Evolutionary conservation across 2,888 invertebrate species (phyloP), one percentile per base, ranked within the genome.

Genomic region (Rhorus exstirpatorius): DNA sequence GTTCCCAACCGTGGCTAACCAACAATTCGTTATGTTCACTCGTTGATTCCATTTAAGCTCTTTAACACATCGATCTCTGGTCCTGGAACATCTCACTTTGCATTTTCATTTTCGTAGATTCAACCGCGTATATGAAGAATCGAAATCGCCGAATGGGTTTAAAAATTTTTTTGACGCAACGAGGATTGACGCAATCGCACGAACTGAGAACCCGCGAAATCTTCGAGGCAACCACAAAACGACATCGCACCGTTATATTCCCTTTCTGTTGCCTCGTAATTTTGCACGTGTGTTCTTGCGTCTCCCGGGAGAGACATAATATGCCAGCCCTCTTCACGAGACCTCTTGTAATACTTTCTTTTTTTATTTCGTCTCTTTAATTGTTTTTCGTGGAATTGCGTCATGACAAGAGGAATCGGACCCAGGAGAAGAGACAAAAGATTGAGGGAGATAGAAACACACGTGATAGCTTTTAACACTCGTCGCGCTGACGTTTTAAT

Each of bases 381-480:
- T 83, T 83, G 72, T 79, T 83, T 83, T 83, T 83, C 79, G 83
- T 61, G 60, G 83, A 76, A 83, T 72, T 55, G 21, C 61, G 35
- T 68, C 58, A 58, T 41, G 41, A 71, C 60, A 53, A 35, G 41
- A 26, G 58, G 67, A 61, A 67, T 14, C 38, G 21, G 60, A 46
- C 17, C 26, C 58, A 58, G 35, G 24, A 19, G 65, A 51, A 21
- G 19, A 19, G 60, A 19, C 51, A 14, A 58, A 17, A 10, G 14
- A 53, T 65, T n/a, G 51, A 55, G 17, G 19, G 38, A 55, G 58
- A 44, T 19, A 58, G 21, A 31, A 35, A 51, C 8, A 49, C 38
- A 49, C 14, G 14, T 21, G 72, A 71, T 74, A 67, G 61, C 61
- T 35, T 61, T 68, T 26, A 21, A 26, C 49, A 61, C 49, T 14